A percentile compares a stretch with the other conserved stretches of the same genome.
Evolutionary conservation across 2,797 vertebrate genomes (phyloP).

Genomic region (Carcharodon carcharias): DNA sequence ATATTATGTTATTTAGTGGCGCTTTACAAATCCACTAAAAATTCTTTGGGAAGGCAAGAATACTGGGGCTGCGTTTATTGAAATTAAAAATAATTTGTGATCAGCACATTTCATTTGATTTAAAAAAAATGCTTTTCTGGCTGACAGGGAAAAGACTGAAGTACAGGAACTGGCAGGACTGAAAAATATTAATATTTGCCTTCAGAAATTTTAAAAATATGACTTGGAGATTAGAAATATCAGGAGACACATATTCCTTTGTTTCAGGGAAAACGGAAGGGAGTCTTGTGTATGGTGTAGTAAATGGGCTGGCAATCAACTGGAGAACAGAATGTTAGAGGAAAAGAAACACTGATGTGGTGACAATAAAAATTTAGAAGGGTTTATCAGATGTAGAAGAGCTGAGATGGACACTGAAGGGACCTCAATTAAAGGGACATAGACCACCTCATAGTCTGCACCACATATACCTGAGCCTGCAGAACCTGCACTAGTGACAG

Average conservation of each 20-base stretch:
- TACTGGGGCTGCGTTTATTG: neutral
- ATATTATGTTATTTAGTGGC: neutral
- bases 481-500: slow-evolving; percentile 1
- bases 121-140: neutral
- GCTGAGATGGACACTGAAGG: neutral
- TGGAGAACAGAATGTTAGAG: neutral
- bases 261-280: neutral
- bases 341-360: neutral
- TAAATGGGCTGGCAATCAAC: neutral
- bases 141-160: neutral
- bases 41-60: neutral
- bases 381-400: neutral
- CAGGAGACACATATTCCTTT: neutral
- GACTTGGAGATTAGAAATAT: neutral
- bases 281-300: neutral
- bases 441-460: slow-evolving; percentile 21
- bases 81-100: neutral
- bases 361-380: neutral
- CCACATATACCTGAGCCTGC: neutral
- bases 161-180: neutral
- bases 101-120: neutral
- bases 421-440: neutral
- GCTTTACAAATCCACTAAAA: neutral
- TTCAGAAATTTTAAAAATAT: neutral
- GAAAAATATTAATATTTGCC: neutral